Evolutionary conservation across 2,113 vertebrate species (phyloP), one percentile per base, ranked within the genome.

Genomic region (Ictalurus punctatus): DNA sequence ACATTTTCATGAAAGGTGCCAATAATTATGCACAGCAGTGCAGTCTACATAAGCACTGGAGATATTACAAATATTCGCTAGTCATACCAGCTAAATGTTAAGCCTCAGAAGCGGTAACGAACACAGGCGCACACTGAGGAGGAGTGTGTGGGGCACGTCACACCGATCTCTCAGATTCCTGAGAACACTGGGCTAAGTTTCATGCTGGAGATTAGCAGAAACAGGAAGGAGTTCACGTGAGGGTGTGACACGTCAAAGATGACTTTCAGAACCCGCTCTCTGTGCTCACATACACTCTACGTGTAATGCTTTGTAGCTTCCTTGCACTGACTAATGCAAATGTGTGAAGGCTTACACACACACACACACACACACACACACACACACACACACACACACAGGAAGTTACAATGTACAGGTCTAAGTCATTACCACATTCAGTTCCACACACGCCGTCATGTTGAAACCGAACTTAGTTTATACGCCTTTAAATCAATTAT

Each of bases 181-280:
- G 23, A 78, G 23, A 78, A 78, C 74, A 4, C 40, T 27, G 4
- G 12, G 27, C 6, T 58, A n/a, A 37, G 54, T 37, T 23, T 40
- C 27, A 59, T 5, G 19, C 81, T 63, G 58, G 56, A 63, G 81
- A 82, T 59, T 4, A 58, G 52, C n/a, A 82, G 30, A 37, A 59
- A 25, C 58, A 79, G 74, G 74, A 79, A 65, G 34, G 6, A 37
- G 21, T 83, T 63, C 21, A 23, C 40, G 37, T 2, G 34, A 83
- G 23, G 19, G 27, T 34, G 23, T 61, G 19, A 86, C 17, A 86
- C 23, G 1, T 48, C 21, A 63, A 58, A 19, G 63, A 87, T 37
- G 86, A 83, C 79, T 82, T 71, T 78, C 34, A 86, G 30, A 86
- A 86, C 56, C 5, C 3, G 25, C 85, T 63, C n/a, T 48, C 21